These are phyloP conservation scores for Atopsyche davidsoni DNA, from an alignment of 1,140 invertebrate species.

Conservation along the genomic window DNA sequence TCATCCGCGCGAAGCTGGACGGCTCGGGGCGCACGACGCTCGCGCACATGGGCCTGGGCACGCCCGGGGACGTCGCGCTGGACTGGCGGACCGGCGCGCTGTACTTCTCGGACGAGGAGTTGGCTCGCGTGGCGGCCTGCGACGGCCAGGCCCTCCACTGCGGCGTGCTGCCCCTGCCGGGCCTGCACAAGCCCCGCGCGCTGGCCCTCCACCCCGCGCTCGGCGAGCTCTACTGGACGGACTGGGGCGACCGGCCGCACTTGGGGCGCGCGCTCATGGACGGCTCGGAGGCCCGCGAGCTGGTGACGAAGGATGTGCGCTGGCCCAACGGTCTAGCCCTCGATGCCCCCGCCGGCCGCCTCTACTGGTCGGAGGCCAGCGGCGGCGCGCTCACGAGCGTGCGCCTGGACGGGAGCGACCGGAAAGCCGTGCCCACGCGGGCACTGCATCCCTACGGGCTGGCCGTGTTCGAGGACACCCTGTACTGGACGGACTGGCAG, in stretches of 20 bases:
- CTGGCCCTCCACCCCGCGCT: slow-evolving; percentile 54
- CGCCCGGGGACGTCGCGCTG: slow-evolving; percentile 69
- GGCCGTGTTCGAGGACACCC: slow-evolving; percentile 76
- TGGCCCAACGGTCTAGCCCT: slow-evolving; percentile 89
- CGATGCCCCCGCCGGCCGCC: slow-evolving; percentile 73
- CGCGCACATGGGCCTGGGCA: slow-evolving; percentile 59
- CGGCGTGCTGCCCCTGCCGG: slow-evolving; percentile 53
- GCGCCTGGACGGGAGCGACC: slow-evolving; percentile 65
- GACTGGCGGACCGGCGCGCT: slow-evolving; percentile 78
- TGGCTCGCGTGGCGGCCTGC: slow-evolving; percentile 70
- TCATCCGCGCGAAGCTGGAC: slow-evolving; percentile 53
- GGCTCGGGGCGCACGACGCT: slow-evolving; percentile 50
- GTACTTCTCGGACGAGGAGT: slow-evolving; percentile 71
- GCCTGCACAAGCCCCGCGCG: slow-evolving; percentile 54
- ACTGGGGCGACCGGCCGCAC: slow-evolving; percentile 67
- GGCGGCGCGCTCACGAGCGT: slow-evolving; percentile 68
- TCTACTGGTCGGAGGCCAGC: slow-evolving; percentile 77
- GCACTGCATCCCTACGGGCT: slow-evolving; percentile 80
- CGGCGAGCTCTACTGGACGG: slow-evolving; percentile 78
- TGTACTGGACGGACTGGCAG: slow-evolving; percentile 84
- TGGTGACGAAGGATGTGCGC: slow-evolving; percentile 59
- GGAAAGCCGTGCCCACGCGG: too few species aligned
- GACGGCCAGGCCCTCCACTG: slow-evolving; percentile 56
- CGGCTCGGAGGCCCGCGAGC: slow-evolving; percentile 54
- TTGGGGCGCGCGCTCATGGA: slow-evolving; percentile 83